Evolutionary conservation across 2,888 invertebrate genomes (phyloP), one percentile per base, ranked within the genome.

Genomic region (Elegia similella): DNA sequence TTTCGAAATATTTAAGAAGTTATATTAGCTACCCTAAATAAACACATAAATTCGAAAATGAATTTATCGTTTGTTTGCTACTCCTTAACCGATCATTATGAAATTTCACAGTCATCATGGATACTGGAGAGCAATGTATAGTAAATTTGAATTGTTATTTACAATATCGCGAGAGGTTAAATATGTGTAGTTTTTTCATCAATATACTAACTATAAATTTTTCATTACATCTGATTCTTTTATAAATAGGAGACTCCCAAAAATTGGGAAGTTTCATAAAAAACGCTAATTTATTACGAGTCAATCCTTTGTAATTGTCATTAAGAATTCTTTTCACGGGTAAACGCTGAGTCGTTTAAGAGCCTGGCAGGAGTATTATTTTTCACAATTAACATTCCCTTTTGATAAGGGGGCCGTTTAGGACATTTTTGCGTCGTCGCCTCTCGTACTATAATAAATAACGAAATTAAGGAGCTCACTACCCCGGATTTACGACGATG

Each of bases 321-420:
- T 75, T 72, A 70, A 70, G 71, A 70, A 82, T 81, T 82, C 79
- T 62, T 65, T 71, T 67, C 77, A 72, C 73, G 76, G 62, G 73
- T 65, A 73, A 72, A 75, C 72, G 76, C 73, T 69, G 65, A 77
- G 75, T 75, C 75, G 74, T 80, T 81, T 73, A 72, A 62, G 67
- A 68, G 63, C 68, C 69, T 66, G 62, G 66, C 66, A 68, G 56
- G 67, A 73, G 72, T 75, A 82, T 79, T 84, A 82, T 85, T 86
- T 86, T 86, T 86, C 76, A 80, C 80, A 87, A 86, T 86, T 84
- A 86, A 80, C 69, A 69, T 69, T 67, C 67, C 67, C 70, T 70
- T 75, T 84, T 81, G 87, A 86, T 86, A 84, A 86, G 64, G 64
- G 70, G 63, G 65, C 62, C 68, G 64, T 48, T 68, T 63, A 70